These are phyloP conservation scores for Coreoperca whiteheadi DNA, from an alignment of 2,113 vertebrate genomes.

Conservation along the genomic window DNA sequence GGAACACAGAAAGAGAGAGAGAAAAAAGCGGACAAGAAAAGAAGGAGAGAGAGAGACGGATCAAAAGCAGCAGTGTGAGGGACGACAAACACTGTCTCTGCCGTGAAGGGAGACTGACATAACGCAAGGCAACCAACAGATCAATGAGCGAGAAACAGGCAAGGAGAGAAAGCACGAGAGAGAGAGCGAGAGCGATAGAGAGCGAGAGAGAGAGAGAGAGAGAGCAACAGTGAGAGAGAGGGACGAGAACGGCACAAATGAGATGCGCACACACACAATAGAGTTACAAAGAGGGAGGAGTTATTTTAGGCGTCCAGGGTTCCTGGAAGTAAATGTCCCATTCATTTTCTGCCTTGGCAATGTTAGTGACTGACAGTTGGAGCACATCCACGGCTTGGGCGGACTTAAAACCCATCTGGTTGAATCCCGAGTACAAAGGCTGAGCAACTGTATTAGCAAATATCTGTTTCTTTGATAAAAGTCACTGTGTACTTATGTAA, in stretches of 20 bases:
- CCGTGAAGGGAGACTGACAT: constrained; percentile 67
- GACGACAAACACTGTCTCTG: constrained; percentile 67
- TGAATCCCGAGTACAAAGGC: neutral
- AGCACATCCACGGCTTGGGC: neutral
- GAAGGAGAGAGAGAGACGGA: constrained; percentile 17
- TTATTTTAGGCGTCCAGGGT: constrained; percentile 36
- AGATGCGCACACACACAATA: constrained; percentile 52
- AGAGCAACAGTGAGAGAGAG: neutral
- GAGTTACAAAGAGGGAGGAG: constrained; percentile 48
- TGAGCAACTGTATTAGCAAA: neutral
- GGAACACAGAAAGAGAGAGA: constrained; percentile 20
- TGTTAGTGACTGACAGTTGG: neutral
- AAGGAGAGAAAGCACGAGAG: constrained; percentile 39
- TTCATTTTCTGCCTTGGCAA: constrained; percentile 37
- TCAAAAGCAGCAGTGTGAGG: constrained; percentile 51
- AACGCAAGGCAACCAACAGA: constrained; percentile 42
- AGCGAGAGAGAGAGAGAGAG: neutral
- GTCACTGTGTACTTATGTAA: neutral
- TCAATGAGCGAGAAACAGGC: constrained; percentile 51
- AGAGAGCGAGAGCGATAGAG: neutral
- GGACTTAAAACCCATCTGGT: neutral
- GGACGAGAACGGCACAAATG: constrained; percentile 45
- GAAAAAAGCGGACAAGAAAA: neutral
- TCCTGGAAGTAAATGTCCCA: constrained; percentile 54
- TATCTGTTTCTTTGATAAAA: neutral